A percentile compares a stretch with the other conserved stretches of the same genome.
Conservation (phyloP, 1,140 invertebrate species). For the Lycorma delicatula region DNA sequence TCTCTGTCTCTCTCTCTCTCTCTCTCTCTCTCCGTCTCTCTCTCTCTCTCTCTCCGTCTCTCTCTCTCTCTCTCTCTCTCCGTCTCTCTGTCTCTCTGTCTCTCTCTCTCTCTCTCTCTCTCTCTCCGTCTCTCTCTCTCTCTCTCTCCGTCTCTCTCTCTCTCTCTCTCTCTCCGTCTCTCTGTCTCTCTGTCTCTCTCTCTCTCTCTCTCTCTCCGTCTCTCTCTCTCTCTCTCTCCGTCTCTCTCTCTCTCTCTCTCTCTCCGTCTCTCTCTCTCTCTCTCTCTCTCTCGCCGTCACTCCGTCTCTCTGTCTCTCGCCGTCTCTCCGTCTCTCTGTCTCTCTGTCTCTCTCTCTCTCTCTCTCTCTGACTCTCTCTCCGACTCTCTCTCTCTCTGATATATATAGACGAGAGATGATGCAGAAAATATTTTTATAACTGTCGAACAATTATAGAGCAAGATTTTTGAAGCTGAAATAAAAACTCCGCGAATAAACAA, state of each 20-base stretch:
- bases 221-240: constrained; percentile 1
- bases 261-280: constrained; percentile 9
- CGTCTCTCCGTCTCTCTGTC: constrained; percentile 4
- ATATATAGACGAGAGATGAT: too few species aligned
- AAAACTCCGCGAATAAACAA: too few species aligned
- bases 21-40: neutral
- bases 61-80: constrained; percentile 5
- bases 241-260: constrained; percentile 9
- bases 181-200: too few species aligned
- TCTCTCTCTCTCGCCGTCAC: too few species aligned
- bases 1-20: constrained; percentile 3
- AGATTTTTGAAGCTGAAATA: too few species aligned
- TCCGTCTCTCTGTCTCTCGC: constrained; percentile 7
- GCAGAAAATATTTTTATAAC: too few species aligned
- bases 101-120: constrained; percentile 5
- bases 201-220: constrained; percentile 3
- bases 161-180: neutral
- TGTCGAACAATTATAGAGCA: too few species aligned
- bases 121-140: constrained; percentile 3
- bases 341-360: constrained; percentile 10
- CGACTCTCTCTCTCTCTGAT: constrained; percentile 1
- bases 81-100: neutral
- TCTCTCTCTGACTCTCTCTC: constrained; percentile 6
- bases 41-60: constrained; percentile 3
- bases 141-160: neutral